Evolutionary conservation across 2,113 vertebrate species (phyloP).

Genomic region (Laticauda laticaudata): DNA sequence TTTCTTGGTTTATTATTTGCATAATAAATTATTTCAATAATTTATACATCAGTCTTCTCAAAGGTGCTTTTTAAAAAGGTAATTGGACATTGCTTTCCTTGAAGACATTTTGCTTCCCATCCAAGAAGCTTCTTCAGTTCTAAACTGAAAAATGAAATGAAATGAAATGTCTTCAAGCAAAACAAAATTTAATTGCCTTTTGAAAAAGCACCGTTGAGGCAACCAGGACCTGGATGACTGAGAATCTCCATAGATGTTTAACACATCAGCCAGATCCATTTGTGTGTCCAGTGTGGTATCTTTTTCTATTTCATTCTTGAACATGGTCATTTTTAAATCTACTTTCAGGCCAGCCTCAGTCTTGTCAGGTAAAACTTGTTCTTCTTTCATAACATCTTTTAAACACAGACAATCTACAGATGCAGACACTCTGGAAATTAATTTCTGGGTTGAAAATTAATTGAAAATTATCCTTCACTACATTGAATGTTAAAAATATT

Average conservation of each 20-base stretch:
- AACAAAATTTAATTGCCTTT: not conserved
- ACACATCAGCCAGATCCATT: not conserved
- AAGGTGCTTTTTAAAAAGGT: not conserved
- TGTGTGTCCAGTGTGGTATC: not conserved
- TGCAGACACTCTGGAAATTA: not conserved
- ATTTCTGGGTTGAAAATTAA: not conserved
- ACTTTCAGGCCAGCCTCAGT: not conserved
- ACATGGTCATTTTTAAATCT: not conserved
- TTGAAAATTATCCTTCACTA: not conserved
- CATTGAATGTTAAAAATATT: not conserved
- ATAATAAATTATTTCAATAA: not conserved
- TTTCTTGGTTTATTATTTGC: not conserved
- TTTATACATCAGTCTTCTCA: not conserved
- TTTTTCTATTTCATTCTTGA: not conserved
- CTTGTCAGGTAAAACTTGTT: not conserved
- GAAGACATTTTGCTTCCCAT: not conserved
- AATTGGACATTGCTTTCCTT: not conserved
- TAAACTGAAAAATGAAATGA: not conserved
- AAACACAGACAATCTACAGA: not conserved
- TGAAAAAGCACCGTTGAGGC: not conserved
- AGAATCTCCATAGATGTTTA: not conserved
- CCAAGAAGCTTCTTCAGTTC: not conserved
- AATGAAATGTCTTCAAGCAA: not conserved
- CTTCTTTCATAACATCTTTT: not conserved
- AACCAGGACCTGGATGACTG: not conserved